Conservation (phyloP, 2,888 invertebrate genomes). For the Lacanobia oleracea region DNA sequence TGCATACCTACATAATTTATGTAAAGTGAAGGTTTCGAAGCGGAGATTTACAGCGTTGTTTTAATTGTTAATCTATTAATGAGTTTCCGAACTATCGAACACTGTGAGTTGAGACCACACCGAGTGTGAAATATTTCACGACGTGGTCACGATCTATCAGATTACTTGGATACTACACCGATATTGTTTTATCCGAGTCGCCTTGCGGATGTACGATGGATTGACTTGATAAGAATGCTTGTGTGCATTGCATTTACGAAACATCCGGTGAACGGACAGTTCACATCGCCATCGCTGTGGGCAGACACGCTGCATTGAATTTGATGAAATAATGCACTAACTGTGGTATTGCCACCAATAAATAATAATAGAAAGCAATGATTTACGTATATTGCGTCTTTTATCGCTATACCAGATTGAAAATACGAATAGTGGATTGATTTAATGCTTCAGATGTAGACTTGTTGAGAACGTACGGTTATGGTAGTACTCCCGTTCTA, state of each 20-base stretch:
- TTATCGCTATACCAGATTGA: conserved; percentile 67
- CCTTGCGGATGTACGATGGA: conserved; percentile 65
- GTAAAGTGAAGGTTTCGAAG: conserved; percentile 45
- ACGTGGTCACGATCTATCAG: conserved; percentile 70
- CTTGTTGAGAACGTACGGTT: conserved; percentile 51
- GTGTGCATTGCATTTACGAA: conserved; percentile 64
- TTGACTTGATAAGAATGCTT: conserved; percentile 64
- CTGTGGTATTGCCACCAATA: conserved; percentile 62
- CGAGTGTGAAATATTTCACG: conserved; percentile 72
- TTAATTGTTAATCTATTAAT: conserved; percentile 66
- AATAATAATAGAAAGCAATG: conserved; percentile 70
- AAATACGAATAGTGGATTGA: conserved; percentile 67
- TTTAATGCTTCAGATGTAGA: conserved; percentile 62
- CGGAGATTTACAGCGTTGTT: conserved; percentile 57
- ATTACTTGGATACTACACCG: conserved; percentile 67
- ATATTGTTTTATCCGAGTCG: conserved; percentile 70
- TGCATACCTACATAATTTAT: conserved; percentile 58
- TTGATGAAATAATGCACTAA: conserved; percentile 68
- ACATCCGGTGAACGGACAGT: conserved; percentile 70
- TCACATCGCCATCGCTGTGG: conserved; percentile 59
- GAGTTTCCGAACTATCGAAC: conserved; percentile 58
- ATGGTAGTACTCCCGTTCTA: conserved; percentile 49
- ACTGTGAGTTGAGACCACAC: conserved; percentile 68
- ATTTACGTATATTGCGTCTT: conserved; percentile 69
- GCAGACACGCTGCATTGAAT: conserved; percentile 63